Conservation (phyloP, 2,797 vertebrate genomes). For the Mus caroli region DNA sequence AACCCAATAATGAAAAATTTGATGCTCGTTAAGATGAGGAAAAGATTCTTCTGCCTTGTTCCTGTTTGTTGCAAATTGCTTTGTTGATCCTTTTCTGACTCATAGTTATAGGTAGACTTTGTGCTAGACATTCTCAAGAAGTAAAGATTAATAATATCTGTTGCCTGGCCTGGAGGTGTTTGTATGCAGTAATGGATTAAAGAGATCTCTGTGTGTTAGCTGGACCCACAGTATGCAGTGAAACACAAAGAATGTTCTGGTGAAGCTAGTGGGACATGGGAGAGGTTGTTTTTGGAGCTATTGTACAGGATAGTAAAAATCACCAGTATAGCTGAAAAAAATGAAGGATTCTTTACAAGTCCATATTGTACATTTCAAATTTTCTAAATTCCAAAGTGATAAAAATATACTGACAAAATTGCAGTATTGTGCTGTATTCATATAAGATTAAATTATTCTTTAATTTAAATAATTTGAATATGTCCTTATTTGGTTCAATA, state of each 20-base stretch:
- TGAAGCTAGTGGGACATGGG: too few relatives aligned
- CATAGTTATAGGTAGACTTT: neutral
- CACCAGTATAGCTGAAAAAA: neutral
- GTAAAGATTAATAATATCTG: neutral
- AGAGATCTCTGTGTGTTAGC: neutral
- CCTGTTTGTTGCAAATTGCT: neutral
- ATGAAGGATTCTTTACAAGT: neutral
- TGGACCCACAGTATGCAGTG: too few relatives aligned
- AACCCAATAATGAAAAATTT: neutral
- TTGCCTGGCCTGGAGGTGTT: neutral
- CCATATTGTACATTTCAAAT: neutral
- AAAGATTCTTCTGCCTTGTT: neutral
- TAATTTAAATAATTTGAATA: neutral
- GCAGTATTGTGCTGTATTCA: neutral
- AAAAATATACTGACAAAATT: neutral
- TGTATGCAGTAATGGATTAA: neutral
- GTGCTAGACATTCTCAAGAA: neutral
- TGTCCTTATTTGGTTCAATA: neutral
- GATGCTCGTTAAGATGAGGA: neutral
- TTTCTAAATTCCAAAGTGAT: neutral
- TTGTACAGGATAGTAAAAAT: neutral
- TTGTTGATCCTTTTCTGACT: neutral
- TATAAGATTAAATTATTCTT: neutral
- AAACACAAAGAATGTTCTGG: neutral
- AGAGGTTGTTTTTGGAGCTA: neutral